Conservation (phyloP, 2,888 invertebrate species). For the Trichogramma evanescens region DNA sequence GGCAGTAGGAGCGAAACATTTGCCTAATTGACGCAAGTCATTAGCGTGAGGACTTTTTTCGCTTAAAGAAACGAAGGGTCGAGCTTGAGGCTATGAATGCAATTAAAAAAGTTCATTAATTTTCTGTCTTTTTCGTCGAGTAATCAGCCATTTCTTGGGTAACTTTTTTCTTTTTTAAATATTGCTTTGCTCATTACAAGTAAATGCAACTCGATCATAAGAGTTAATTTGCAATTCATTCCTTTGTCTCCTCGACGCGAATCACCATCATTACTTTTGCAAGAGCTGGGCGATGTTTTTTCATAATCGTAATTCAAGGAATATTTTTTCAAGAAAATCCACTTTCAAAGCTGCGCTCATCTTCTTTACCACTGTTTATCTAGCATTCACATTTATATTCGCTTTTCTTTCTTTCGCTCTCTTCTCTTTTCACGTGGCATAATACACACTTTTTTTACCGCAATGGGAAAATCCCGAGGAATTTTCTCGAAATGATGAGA, state of each 20-base stretch:
- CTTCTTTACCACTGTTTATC: not conserved
- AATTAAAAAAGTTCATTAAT: conserved; percentile 9
- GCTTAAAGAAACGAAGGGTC: too few species aligned
- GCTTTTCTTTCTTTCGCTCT: not conserved
- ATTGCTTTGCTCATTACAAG: not conserved
- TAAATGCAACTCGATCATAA: too few species aligned
- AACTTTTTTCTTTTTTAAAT: not conserved
- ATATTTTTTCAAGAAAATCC: too few species aligned
- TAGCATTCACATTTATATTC: not conserved
- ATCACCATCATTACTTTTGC: too few species aligned
- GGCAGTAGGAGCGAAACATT: not conserved
- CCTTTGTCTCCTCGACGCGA: too few species aligned
- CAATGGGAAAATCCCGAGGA: not conserved
- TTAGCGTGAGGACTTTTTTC: conserved; percentile 3
- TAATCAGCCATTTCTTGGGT: too few species aligned
- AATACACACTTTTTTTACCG: not conserved
- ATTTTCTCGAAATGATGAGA: not conserved
- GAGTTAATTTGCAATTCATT: too few species aligned
- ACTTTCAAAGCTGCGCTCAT: too few species aligned
- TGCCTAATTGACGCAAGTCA: conserved; percentile 16
- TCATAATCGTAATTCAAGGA: too few species aligned
- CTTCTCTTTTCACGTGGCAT: not conserved
- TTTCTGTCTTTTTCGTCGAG: not conserved
- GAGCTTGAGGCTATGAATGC: not conserved
- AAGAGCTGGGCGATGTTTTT: too few species aligned